These are phyloP conservation scores for Drosophila triauraria DNA, from an alignment of 1,140 invertebrate species.

Conservation along the genomic window DNA sequence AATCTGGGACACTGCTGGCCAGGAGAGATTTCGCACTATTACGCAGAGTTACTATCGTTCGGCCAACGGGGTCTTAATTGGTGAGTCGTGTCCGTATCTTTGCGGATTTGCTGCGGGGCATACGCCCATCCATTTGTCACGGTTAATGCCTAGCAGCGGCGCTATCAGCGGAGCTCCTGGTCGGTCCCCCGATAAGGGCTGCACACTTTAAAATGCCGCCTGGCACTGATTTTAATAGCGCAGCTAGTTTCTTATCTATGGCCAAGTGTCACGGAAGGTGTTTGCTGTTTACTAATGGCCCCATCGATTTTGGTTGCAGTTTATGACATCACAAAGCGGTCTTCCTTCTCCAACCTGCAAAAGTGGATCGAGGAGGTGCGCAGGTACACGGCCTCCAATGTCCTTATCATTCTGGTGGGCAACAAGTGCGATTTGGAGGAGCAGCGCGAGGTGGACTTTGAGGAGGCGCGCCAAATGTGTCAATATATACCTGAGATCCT, in stretches of 20 bases:
- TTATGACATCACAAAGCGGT: slow-evolving; percentile 97
- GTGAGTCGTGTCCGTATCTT: slow-evolving; percentile 86
- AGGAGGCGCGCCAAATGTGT: slow-evolving; percentile 93
- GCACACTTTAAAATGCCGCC: slow-evolving; percentile 40
- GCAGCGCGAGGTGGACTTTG: slow-evolving; percentile 92
- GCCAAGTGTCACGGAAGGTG: slow-evolving; percentile 28
- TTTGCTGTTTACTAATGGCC: slow-evolving; percentile 10
- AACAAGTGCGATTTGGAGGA: slow-evolving; percentile 95
- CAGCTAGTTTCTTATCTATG: slow-evolving; percentile 33
- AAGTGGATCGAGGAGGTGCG: slow-evolving; percentile 98
- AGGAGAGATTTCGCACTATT: slow-evolving; percentile 96
- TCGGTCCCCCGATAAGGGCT: slow-evolving; percentile 40
- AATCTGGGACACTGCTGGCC: slow-evolving; percentile 97
- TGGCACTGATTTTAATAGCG: slow-evolving; percentile 60
- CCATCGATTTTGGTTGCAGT: slow-evolving; percentile 86
- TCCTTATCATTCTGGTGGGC: slow-evolving; percentile 95
- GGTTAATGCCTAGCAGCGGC: background rate
- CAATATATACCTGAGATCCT: slow-evolving; percentile 94
- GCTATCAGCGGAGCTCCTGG: slow-evolving; percentile 41
- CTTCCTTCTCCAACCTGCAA: slow-evolving; percentile 94
- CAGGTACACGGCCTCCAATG: slow-evolving; percentile 95
- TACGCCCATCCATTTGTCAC: slow-evolving; percentile 60
- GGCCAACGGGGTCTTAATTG: slow-evolving; percentile 95
- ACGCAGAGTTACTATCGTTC: slow-evolving; percentile 97
- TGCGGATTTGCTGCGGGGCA: slow-evolving; percentile 18